Evolutionary conservation across 2,888 invertebrate genomes (phyloP).

Genomic region (Brachylomia viminalis): DNA sequence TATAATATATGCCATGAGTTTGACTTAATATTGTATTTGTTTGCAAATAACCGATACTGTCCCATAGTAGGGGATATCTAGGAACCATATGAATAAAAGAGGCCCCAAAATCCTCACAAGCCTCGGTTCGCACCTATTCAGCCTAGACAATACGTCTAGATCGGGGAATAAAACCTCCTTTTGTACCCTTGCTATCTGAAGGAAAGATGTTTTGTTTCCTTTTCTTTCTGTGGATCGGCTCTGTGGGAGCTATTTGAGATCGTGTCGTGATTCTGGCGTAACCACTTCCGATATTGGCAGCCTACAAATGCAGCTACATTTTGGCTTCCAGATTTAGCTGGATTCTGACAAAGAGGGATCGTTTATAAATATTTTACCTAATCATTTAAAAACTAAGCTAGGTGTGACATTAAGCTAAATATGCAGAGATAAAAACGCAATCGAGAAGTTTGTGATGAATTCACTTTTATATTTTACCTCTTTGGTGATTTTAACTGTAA

Average conservation of each 20-base stretch:
- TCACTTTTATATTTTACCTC: neutral
- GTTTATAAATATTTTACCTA: neutral
- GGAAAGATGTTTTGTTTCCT: constrained; percentile 48
- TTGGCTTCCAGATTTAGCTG: neutral
- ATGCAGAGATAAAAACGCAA: neutral
- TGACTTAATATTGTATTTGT: neutral
- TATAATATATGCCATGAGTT: neutral
- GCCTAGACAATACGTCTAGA: constrained; percentile 68
- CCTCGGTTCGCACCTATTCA: constrained; percentile 63
- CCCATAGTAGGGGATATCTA: constrained; percentile 53
- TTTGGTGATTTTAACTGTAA: neutral
- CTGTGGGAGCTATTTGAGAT: constrained; percentile 27
- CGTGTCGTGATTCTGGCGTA: constrained; percentile 15
- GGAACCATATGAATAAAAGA: constrained; percentile 71
- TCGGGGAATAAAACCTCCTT: constrained; percentile 59
- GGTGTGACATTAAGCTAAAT: neutral
- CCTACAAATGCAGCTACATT: constrained; percentile 24
- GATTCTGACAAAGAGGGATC: neutral
- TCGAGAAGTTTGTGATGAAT: neutral
- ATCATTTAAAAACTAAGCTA: neutral
- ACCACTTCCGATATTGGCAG: constrained; percentile 21
- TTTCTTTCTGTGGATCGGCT: constrained; percentile 7
- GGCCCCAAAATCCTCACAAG: constrained; percentile 64
- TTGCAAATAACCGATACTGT: too few species aligned
- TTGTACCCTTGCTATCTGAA: constrained; percentile 45